Evolutionary conservation across 2,797 vertebrate genomes (phyloP).

Genomic region (Lates japonicus): DNA sequence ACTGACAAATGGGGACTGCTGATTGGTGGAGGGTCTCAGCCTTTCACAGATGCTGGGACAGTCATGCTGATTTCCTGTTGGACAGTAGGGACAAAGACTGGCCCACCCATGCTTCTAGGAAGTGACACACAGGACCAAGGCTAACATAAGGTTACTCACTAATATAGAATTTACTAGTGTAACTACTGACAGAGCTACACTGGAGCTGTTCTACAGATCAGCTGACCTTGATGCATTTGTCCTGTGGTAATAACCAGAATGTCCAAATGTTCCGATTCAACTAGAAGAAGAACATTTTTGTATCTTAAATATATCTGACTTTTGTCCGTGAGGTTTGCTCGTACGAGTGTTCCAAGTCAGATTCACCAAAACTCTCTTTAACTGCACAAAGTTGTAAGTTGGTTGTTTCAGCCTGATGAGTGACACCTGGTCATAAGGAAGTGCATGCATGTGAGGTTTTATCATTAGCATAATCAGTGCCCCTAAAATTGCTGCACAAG

Average conservation of each 20-base stretch:
- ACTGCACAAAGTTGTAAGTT: background rate
- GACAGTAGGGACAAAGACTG: slow-evolving; percentile 17
- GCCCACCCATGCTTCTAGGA: background rate
- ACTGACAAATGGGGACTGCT: slow-evolving; percentile 63
- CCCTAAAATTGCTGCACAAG: background rate
- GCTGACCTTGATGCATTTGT: background rate
- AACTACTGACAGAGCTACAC: slow-evolving; percentile 2
- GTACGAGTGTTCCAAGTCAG: background rate
- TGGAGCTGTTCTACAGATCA: background rate
- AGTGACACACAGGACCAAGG: background rate
- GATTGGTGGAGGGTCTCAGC: slow-evolving; percentile 36
- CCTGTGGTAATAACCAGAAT: slow-evolving; percentile 12
- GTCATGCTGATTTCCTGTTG: slow-evolving; percentile 19
- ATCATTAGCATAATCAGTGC: background rate
- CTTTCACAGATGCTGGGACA: background rate
- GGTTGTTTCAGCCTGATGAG: background rate
- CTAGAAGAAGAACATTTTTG: background rate
- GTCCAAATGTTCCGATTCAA: slow-evolving; percentile 11
- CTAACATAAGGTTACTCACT: slow-evolving; percentile 21
- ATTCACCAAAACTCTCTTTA: background rate
- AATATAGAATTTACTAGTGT: slow-evolving; percentile 18
- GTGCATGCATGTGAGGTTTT: background rate
- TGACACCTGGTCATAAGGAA: background rate
- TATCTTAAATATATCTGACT: background rate
- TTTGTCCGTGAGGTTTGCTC: background rate